Percentiles rank a stretch among this genome's conserved stretches.
Conservation (phyloP, 2,113 vertebrate genomes). For the Epinephelus lanceolatus region DNA sequence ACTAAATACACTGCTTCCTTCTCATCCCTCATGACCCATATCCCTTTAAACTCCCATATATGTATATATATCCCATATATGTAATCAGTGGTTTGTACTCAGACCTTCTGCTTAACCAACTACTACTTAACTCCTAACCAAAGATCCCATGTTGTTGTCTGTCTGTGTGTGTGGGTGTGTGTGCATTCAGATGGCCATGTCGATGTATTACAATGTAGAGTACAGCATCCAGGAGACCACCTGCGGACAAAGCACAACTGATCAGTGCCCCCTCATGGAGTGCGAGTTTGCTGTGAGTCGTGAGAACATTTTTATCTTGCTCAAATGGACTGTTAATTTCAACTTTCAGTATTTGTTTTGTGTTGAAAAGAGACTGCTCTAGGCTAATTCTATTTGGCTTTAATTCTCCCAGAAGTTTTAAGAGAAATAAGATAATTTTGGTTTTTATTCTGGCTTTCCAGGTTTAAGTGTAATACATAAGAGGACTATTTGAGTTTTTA, state of each 20-base stretch:
- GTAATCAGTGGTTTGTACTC: neutral
- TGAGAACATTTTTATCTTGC: neutral
- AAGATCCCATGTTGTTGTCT: neutral
- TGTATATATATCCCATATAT: too few relatives aligned
- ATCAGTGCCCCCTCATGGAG: constrained; percentile 72
- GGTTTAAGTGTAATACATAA: neutral
- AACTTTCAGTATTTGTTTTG: neutral
- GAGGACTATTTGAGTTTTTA: neutral
- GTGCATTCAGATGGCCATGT: constrained; percentile 59
- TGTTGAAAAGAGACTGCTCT: neutral
- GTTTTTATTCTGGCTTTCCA: neutral
- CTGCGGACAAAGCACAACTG: constrained; percentile 58
- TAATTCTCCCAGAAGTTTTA: neutral
- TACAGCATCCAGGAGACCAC: constrained; percentile 85
- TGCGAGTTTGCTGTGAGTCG: constrained; percentile 85
- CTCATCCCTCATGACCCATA: neutral
- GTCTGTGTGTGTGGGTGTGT: constrained; percentile 4
- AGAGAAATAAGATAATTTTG: neutral
- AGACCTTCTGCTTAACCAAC: neutral
- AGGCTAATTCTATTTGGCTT: neutral
- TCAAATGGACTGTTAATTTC: neutral
- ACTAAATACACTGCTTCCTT: neutral
- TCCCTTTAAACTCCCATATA: neutral
- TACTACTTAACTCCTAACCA: neutral
- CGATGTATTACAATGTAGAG: constrained; percentile 65